Base-by-base conservation (phyloP, 2,888 invertebrate species). In the Hofmannophila pseudospretella region DNA sequence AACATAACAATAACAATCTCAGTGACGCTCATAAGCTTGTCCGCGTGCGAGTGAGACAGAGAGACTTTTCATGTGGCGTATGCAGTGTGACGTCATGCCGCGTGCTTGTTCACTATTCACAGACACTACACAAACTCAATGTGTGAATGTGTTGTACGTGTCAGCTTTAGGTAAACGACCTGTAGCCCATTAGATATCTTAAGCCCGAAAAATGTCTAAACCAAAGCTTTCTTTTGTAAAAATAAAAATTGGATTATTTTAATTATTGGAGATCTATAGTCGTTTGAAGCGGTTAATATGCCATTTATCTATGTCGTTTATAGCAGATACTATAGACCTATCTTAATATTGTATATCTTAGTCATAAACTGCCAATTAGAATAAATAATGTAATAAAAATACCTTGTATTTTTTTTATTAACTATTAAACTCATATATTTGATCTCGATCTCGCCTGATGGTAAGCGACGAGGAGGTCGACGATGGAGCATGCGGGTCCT, bases 311-410 rank as follows among this genome's bases (percentile, higher is more conserved):
- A n/a, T n/a, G n/a, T n/a, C n/a, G 58, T 71, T 64, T 61, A 61
- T 68, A 63, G 51, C 72, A 73, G 58, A 59, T 62, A 48, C 49
- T 54, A 53, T 67, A 63, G 60, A 63, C 60, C 65, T 70, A 69
- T 61, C 56, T 37, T 62, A 67, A 65, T 66, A 60, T 64, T 58
- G 47, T 67, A 67, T 67, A 67, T 51, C 59, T 63, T 71, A 76
- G 76, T 75, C 69, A 73, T 66, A 70, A 74, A 78, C 77, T 81
- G 80, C 79, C 79, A 80, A 73, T 52, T 72, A 69, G 66, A 61
- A 55, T 66, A 57, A 64, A 59, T 51, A n/a, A 55, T 28, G 19
- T 27, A 38, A 33, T 5, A 22, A 26, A n/a, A 23, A 14, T 23
- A 4, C 10, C 11, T 7, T 10, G 19, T 7, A 10, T 30, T 16